Percentiles rank a stretch among this genome's conserved stretches.
Evolutionary conservation across 2,113 vertebrate genomes (phyloP).

Genomic region (Casuarius casuarius): DNA sequence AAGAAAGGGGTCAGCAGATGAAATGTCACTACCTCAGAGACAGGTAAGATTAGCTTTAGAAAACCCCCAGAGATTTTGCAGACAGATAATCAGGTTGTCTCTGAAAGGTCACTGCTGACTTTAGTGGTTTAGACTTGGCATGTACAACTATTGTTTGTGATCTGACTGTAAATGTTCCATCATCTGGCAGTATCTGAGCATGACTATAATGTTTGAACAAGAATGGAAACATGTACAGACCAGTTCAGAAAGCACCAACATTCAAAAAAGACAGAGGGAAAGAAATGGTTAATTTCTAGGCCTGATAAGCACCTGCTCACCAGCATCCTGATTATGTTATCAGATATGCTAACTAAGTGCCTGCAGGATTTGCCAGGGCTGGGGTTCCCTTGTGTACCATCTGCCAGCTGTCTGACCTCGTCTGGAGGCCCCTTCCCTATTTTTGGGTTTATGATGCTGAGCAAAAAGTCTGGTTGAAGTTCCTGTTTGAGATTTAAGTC

Average conservation of each 20-base stretch:
- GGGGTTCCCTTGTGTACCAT: background rate
- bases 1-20: background rate
- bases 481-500: background rate
- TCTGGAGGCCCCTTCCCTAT: background rate
- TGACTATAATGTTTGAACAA: rapidly evolving
- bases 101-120: slow-evolving; percentile 52
- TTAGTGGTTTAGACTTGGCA: background rate
- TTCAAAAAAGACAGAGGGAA: background rate
- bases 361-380: background rate
- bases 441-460: background rate
- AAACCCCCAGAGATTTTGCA: background rate
- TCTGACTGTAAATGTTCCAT: background rate
- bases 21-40: background rate
- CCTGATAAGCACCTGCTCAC: background rate
- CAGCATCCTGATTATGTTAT: background rate
- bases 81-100: background rate
- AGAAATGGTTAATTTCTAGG: background rate
- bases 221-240: background rate
- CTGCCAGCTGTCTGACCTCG: too few species aligned
- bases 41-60: background rate
- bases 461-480: background rate
- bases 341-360: background rate
- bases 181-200: background rate
- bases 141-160: background rate
- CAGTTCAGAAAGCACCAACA: background rate